phyloP scores from a whole-genome alignment of 2,888 invertebrate species.

The Sesia apiformis region DNA sequence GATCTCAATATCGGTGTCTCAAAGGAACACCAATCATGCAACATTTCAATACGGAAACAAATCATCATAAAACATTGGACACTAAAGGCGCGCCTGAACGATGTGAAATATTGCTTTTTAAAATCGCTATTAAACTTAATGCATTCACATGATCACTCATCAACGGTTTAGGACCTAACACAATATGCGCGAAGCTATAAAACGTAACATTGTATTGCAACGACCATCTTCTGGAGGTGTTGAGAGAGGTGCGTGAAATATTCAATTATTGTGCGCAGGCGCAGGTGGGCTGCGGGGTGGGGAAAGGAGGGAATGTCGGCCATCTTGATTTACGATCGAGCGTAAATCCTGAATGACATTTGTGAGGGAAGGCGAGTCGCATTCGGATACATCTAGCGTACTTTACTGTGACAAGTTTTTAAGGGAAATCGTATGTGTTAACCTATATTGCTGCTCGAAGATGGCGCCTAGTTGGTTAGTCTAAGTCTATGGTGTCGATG shows the following conservation, averaged over 20 bases:
- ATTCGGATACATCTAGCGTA: conserved; percentile 29
- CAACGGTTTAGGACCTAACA: conserved; percentile 71
- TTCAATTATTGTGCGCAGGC: conserved; percentile 69
- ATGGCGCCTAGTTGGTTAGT: conserved; percentile 12
- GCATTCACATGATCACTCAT: conserved; percentile 67
- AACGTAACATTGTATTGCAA: conserved; percentile 64
- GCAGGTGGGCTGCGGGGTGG: conserved; percentile 46
- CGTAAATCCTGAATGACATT: conserved; percentile 71
- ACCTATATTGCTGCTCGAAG: conserved; percentile 23
- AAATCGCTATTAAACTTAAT: conserved; percentile 68
- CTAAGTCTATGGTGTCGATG: conserved; percentile 22
- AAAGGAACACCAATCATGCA: conserved; percentile 27
- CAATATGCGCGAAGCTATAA: conserved; percentile 60
- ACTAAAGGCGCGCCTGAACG: conserved; percentile 57
- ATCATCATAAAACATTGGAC: conserved; percentile 68
- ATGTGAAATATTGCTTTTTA: conserved; percentile 69
- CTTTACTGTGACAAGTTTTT: conserved; percentile 45
- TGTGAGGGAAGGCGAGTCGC: conserved; percentile 54
- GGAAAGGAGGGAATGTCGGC: conserved; percentile 36
- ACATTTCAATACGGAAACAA: conserved; percentile 62
- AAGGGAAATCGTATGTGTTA: conserved; percentile 38
- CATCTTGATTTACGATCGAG: conserved; percentile 70
- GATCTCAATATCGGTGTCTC: conserved; percentile 36
- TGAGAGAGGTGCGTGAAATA: conserved; percentile 70
- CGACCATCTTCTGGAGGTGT: conserved; percentile 57